Percentiles rank a stretch among this genome's conserved stretches.
Evolutionary conservation across 1,140 invertebrate species (phyloP).

Genomic region (Zaprionus capensis): DNA sequence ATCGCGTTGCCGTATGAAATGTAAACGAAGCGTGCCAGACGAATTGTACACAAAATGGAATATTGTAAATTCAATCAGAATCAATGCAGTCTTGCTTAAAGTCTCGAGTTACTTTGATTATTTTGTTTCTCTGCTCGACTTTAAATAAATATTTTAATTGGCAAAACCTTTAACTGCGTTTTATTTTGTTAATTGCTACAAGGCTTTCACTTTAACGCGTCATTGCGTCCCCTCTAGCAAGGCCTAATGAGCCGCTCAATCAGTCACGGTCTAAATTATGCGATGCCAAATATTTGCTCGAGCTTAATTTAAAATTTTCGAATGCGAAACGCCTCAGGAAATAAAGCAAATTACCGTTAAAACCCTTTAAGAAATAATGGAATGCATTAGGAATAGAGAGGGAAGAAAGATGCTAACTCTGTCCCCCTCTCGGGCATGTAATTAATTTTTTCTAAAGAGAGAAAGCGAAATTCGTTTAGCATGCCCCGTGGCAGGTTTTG

Average conservation of each 20-base stretch:
- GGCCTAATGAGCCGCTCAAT: conserved; percentile 35
- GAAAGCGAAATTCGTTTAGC: conserved; percentile 10
- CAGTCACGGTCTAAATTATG: conserved; percentile 11
- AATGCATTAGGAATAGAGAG: conserved; percentile 9
- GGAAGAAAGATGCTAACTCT: too few relatives aligned
- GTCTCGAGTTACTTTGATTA: neutral
- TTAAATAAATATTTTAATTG: conserved; percentile 13
- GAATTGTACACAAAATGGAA: neutral
- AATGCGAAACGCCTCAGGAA: conserved; percentile 21
- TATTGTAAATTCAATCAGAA: neutral
- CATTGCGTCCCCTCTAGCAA: conserved; percentile 5
- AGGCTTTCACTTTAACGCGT: conserved; percentile 20
- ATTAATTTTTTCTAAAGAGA: conserved; percentile 29
- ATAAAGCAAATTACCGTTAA: conserved; percentile 34
- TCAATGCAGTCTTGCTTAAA: neutral
- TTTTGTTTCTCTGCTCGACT: neutral
- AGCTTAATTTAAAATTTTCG: conserved; percentile 23
- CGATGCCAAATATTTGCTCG: conserved; percentile 41
- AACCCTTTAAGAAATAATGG: conserved; percentile 29
- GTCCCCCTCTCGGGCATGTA: too few relatives aligned
- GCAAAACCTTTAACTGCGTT: conserved; percentile 9
- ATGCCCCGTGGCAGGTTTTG: conserved; percentile 1
- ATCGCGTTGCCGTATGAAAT: conserved; percentile 1
- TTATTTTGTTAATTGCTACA: conserved; percentile 17
- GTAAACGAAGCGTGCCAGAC: neutral